A percentile compares a stretch with the other conserved stretches of the same genome.
These are phyloP conservation scores for Crax fasciolata DNA, from an alignment of 2,797 vertebrate species.

Conservation along the genomic window DNA sequence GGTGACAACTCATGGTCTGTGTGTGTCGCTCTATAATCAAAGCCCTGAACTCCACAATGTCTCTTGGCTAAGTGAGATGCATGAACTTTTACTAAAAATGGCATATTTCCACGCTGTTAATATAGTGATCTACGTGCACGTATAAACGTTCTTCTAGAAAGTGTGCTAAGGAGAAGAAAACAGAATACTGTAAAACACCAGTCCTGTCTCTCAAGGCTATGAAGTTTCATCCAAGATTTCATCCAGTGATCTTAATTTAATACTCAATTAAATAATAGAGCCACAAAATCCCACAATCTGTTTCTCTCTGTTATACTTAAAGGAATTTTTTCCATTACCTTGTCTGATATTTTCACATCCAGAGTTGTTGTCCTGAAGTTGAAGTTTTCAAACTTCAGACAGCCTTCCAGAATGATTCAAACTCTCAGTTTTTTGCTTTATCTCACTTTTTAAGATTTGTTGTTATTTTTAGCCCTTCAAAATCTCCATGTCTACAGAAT, in stretches of 20 bases:
- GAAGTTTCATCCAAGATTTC: not conserved
- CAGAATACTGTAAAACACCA: conserved; percentile 3
- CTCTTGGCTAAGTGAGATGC: not conserved
- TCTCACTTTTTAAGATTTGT: not conserved
- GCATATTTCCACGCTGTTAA: not conserved
- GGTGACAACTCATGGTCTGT: not conserved
- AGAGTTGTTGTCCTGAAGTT: not conserved
- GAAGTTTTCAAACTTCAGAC: not conserved
- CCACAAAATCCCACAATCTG: not conserved
- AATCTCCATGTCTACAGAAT: not conserved
- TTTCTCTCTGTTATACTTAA: not conserved
- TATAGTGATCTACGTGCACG: not conserved
- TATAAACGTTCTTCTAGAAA: not conserved
- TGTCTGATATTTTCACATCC: not conserved
- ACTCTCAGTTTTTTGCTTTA: not conserved
- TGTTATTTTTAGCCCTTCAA: not conserved
- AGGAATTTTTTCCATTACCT: not conserved
- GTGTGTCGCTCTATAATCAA: not conserved
- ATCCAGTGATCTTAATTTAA: not conserved
- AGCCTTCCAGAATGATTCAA: not conserved
- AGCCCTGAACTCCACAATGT: not conserved
- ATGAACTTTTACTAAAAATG: not conserved
- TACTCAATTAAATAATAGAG: not conserved
- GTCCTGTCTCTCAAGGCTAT: not conserved
- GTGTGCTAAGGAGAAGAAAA: not conserved